Evolutionary conservation across 2,113 vertebrate species (phyloP), one percentile per base, ranked within the genome.

Genomic region (Gymnobelideus leadbeateri): DNA sequence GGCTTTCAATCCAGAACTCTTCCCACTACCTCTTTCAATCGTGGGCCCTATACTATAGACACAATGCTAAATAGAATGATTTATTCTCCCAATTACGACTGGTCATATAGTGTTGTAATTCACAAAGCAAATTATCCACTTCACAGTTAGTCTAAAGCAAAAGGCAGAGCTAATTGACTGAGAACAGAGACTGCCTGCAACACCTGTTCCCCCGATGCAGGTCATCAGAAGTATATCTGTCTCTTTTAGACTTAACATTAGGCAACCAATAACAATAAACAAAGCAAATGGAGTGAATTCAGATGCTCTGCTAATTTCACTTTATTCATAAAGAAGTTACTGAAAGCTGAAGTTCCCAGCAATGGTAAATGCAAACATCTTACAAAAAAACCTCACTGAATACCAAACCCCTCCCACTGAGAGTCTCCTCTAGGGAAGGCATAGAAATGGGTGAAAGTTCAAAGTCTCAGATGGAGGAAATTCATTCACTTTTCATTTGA

Each of bases 51-150:
- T 43, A 16, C n/a, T 84, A 43, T 21, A 84, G 68, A 43, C n/a
- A 43, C 19, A 21, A 16, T 84, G 68, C 68, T 84, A 43, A 84
- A n/a, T 43, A 84, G n/a, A 84, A 43, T 84, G 37, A 84, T 43
- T 84, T 84, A 84, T 43, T 43, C 68, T 43, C 43, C n/a, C 68
- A 84, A 84, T 84, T 84, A 43, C 19, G n/a, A 84, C n/a, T 84
- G n/a, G 68, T 84, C 68, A 84, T 84, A 84, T 84, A 84, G 37
- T 84, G 37, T 21, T 23, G 68, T 84, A 84, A 84, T 84, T 84
- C 68, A 84, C 68, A 84, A 84, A 84, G 68, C 37, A 84, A 84
- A 84, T 84, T 84, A 84, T 84, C 68, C 68, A 84, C 68, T 84
- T 84, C 68, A 84, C 19, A 84, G 68, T 84, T 84, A 43, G 68